phyloP scores from a whole-genome alignment of 2,888 invertebrate species.

The Pachliopta kotzebuea region DNA sequence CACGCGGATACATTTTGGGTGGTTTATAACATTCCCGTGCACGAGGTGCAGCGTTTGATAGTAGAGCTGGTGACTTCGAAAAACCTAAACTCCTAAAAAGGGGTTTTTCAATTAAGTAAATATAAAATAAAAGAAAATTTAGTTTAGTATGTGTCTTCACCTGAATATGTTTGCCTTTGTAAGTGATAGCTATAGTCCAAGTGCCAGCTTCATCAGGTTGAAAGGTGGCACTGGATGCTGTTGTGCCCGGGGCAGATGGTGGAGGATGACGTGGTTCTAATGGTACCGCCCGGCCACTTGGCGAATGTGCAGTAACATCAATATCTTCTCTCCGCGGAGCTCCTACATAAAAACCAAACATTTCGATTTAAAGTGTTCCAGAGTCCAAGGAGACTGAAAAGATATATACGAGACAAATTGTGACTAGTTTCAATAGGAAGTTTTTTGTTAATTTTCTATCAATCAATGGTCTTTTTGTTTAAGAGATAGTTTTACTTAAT shows the following conservation, averaged over 20 bases:
- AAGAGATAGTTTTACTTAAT: no score
- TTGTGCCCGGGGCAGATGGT: slow-evolving; percentile 92
- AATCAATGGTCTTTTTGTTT: no score
- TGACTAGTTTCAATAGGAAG: no score
- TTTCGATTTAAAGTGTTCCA: no score
- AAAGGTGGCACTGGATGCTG: slow-evolving; percentile 92
- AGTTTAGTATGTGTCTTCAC: slow-evolving; percentile 46
- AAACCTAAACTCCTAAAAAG: no score
- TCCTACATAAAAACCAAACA: slow-evolving; percentile 65
- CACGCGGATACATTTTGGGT: no score
- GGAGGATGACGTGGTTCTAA: slow-evolving; percentile 81
- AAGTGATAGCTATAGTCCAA: slow-evolving; percentile 97
- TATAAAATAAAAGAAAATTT: background rate
- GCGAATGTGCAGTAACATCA: slow-evolving; percentile 95
- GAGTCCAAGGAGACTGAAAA: no score
- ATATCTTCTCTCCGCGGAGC: slow-evolving; percentile 90
- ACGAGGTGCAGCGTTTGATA: no score
- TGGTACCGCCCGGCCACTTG: slow-evolving; percentile 88
- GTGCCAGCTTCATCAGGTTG: slow-evolving; percentile 98
- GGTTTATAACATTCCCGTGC: no score
- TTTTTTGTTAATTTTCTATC: no score
- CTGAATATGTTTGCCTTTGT: slow-evolving; percentile 96
- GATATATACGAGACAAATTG: no score
- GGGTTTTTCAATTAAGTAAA: background rate
- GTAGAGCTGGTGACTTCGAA: no score